Base-by-base conservation (phyloP, 2,888 invertebrate species). In the Gandaritis pyraliata region DNA sequence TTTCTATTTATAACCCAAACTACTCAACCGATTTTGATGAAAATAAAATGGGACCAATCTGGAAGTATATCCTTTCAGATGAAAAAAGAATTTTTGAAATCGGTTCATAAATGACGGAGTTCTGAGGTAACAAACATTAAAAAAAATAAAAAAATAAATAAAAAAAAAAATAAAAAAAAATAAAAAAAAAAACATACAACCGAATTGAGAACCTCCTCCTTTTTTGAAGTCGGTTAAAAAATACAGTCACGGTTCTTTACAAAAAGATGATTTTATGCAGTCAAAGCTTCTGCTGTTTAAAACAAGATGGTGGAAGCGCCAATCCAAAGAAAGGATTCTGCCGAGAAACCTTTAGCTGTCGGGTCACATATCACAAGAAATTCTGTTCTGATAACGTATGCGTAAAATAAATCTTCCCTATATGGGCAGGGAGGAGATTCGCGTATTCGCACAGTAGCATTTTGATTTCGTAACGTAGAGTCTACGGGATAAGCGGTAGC, bases 341-440 rank as follows among this genome's bases (percentile, higher is more conserved):
- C 23, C 47, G 50, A 50, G 23, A 15, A 61, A 61, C 41, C 39
- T 64, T 60, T 58, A 71, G 62, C 67, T 65, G 53, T 72, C 61
- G 60, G 58, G 70, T 67, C 64, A 62, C 53, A 62, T 63, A 65
- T 69, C 69, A 61, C 60, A 69, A 69, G 67, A 65, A 71, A 68
- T 71, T 65, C 65, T 65, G 72, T 70, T 67, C 58, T 69, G 70
- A 70, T 72, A 66, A 68, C 67, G 58, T 63, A 66, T 70, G 70
- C 71, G 71, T 76, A 71, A 75, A 76, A 76, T 77, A 75, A 73
- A 75, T 74, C 67, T 73, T 69, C 76, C 61, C 15, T 75, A 72
- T 70, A 79, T 73, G 77, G 80, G 53, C 72, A 76, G 54, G 65
- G 67, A 69, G 75, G 74, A 75, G 66, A 73, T 72, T 74, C 74